Evolutionary conservation across 2,797 vertebrate genomes (phyloP).

Genomic region (Xiphorhynchus erythropygius): DNA sequence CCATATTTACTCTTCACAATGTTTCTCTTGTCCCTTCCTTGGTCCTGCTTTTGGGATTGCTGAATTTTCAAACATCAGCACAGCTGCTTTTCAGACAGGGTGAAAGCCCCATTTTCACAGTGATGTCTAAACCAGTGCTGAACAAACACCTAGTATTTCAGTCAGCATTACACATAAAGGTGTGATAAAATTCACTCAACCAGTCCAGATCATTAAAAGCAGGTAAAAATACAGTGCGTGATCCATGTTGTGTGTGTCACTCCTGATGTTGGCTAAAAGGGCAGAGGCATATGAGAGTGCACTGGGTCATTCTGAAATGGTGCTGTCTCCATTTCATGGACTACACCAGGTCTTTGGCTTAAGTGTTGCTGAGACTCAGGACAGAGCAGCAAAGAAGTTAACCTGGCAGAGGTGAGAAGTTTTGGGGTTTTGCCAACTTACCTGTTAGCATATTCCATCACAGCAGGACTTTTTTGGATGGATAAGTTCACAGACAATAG

Average conservation of each 20-base stretch:
- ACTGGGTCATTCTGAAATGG: rapidly evolving
- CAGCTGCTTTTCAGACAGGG: background rate
- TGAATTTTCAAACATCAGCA: background rate
- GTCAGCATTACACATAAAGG: background rate
- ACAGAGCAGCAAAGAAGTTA: background rate
- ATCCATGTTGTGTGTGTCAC: rapidly evolving
- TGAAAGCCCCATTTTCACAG: rapidly evolving
- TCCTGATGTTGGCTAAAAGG: background rate
- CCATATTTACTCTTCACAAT: rapidly evolving
- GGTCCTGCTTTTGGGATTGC: background rate
- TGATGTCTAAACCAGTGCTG: background rate
- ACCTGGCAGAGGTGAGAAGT: background rate
- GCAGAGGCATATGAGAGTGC: rapidly evolving
- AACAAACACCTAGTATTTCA: rapidly evolving
- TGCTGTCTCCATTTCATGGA: background rate
- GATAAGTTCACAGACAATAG: background rate
- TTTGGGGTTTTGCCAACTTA: background rate
- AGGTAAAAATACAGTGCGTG: background rate
- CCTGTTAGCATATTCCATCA: background rate
- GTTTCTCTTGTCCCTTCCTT: background rate
- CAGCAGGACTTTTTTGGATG: background rate
- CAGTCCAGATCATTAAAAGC: background rate
- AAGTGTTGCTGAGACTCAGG: rapidly evolving
- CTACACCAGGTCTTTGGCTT: background rate
- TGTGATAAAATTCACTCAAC: background rate